Evolutionary conservation across 64 coral and sea anemone species (phyloP).

Genomic region (Porites australiensis): DNA sequence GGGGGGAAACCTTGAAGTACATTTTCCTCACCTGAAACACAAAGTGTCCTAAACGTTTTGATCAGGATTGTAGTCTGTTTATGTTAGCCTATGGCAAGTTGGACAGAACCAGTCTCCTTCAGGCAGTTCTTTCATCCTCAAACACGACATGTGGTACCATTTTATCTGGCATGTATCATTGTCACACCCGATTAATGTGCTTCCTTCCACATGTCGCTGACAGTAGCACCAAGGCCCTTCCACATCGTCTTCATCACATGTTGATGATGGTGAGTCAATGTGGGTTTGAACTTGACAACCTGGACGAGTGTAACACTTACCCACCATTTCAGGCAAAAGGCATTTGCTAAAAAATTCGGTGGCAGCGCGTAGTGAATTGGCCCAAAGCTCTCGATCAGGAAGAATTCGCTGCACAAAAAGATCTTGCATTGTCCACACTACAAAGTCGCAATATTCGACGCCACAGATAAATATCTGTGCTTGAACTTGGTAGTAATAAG

Average conservation of each 20-base stretch:
- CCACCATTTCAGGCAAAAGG: too few species aligned
- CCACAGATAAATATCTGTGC: constrained; percentile 34
- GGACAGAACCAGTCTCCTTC: constrained; percentile 60
- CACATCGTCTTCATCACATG: constrained; percentile 29
- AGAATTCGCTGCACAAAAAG: constrained; percentile 22
- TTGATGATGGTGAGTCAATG: too few species aligned
- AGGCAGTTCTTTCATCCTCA: constrained; percentile 19
- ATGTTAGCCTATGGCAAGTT: too few species aligned
- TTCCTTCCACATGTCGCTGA: constrained; percentile 36
- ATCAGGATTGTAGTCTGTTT: too few species aligned
- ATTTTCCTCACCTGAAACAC: too few species aligned
- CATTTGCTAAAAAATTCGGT: too few species aligned
- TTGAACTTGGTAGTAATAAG: constrained; percentile 44
- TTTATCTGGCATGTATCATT: constrained; percentile 32
- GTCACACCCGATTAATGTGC: constrained; percentile 54
- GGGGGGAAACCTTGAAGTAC: too few species aligned
- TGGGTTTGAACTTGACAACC: too few species aligned
- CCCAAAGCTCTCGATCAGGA: constrained; percentile 55
- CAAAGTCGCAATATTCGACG: constrained; percentile 64
- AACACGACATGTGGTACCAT: constrained; percentile 64
- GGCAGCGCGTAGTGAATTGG: too few species aligned
- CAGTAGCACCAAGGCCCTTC: constrained; percentile 59
- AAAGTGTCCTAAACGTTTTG: too few species aligned
- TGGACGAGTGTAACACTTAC: too few species aligned
- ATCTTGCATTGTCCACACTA: constrained; percentile 17